Conservation (phyloP, 64 coral and sea anemone genomes). For the Montipora capricornis region DNA sequence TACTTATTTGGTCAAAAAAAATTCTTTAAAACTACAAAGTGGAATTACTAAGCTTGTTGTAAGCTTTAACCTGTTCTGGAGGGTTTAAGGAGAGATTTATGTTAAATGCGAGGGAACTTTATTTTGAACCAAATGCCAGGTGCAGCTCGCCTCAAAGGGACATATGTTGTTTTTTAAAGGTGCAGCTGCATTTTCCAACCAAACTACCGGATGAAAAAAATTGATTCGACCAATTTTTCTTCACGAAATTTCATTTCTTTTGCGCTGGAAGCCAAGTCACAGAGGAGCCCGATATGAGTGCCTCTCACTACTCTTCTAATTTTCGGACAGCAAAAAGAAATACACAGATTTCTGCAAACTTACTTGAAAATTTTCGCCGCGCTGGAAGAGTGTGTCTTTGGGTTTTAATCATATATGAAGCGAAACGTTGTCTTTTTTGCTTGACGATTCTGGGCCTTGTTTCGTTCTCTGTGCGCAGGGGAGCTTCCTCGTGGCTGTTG, state of each 20-base stretch:
- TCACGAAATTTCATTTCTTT: conserved; percentile 52
- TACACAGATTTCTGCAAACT: conserved; percentile 86
- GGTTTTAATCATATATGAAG: conserved; percentile 99
- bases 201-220: conserved; percentile 92
- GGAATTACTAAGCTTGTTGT: conserved; percentile 10
- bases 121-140: conserved; percentile 85
- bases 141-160: conserved; percentile 79
- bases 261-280: not conserved
- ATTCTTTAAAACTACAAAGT: not conserved
- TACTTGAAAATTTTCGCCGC: conserved; percentile 92
- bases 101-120: conserved; percentile 55
- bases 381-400: conserved; percentile 84
- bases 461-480: conserved; percentile 28
- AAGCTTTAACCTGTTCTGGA: conserved; percentile 28
- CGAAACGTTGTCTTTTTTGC: conserved; percentile 86
- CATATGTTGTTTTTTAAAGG: conserved; percentile 96
- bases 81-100: conserved; percentile 66
- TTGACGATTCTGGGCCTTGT: conserved; percentile 69
- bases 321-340: conserved; percentile 75
- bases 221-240: conserved; percentile 66
- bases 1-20: not conserved
- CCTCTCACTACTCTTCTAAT: not conserved
- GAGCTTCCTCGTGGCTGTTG: conserved; percentile 39
- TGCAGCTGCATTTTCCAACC: conserved; percentile 91
- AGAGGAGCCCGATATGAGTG: not conserved